Evolutionary conservation across 2,113 vertebrate genomes (phyloP), one percentile per base, ranked within the genome.

Genomic region (Carollia perspicillata): DNA sequence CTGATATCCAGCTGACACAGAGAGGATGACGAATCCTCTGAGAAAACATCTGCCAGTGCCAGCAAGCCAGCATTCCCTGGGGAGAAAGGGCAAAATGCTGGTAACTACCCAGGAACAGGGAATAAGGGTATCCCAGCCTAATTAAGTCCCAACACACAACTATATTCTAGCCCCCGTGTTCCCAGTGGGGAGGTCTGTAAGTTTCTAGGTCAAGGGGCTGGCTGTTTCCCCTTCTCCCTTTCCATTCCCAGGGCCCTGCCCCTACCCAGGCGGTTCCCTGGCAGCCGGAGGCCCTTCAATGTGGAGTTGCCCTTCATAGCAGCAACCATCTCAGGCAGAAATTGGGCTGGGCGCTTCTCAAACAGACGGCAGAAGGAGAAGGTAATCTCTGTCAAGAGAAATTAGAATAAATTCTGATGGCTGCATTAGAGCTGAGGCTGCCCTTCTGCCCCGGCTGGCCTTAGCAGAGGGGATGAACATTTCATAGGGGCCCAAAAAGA

Each of bases 321-420:
- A 12, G 94, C 97, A 85, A 99, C 99, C 96, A 99, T 98, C 96
- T 98, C 98, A 22, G 97, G 95, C 75, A 99, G 96, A 97, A 99
- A 98, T 72, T 99, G 98, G 23, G 98, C 88, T 49, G 98, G 98
- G 71, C 98, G 97, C 58, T 95, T 99, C 98, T 99, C 99, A 90
- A 99, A 99, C 78, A 99, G 99, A 11, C 99, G 99, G 84, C 99
- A 99, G 98, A 99, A 99, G 51, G 98, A 99, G 65, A 99, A 98
- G 0, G 97, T 98, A 84, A 99, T 98, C 97, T 99, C 99, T 99
- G 26, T n/a, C 63, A 22, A 94, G 96, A 95, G 93, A 86, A 97
- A 97, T 92, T 44, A 83, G 37, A 72, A 81, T 92, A 55, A 74
- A 51, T 93, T 95, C 13, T 51, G 72, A 78, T 90, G 51, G 74